Percentiles rank a stretch among this genome's conserved stretches.
Conservation (phyloP, 2,113 vertebrate species). For the Trematomus loennbergii region DNA sequence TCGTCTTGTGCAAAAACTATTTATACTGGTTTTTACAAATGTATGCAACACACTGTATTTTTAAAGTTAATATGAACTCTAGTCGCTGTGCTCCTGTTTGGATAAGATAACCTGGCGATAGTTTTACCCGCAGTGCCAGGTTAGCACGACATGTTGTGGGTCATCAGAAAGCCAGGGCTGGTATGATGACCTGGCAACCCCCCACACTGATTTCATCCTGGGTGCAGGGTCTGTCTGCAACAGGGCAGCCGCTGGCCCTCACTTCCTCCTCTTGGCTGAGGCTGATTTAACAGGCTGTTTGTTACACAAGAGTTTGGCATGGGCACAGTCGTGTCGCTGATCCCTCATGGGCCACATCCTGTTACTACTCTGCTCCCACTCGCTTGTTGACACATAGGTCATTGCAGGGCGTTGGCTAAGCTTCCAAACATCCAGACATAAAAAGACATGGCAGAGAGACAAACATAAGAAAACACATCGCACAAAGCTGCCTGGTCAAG, state of each 20-base stretch:
- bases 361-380: constrained; percentile 70
- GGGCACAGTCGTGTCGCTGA: constrained; percentile 37
- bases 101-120: constrained; percentile 10
- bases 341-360: constrained; percentile 73
- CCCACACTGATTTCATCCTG: constrained; percentile 12
- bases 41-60: background rate
- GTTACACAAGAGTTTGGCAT: constrained; percentile 69
- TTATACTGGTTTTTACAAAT: background rate
- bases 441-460: constrained; percentile 61
- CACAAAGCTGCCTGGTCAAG: constrained; percentile 23
- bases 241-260: constrained; percentile 15
- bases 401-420: constrained; percentile 67
- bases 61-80: background rate
- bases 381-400: constrained; percentile 73
- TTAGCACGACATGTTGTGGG: constrained; percentile 56
- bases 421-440: constrained; percentile 57
- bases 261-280: constrained; percentile 49
- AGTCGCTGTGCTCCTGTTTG: background rate
- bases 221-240: constrained; percentile 9
- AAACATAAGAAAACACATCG: constrained; percentile 33
- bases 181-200: constrained; percentile 55
- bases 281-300: constrained; percentile 48
- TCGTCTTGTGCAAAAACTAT: background rate
- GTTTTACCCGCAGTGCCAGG: constrained; percentile 21
- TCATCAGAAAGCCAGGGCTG: constrained; percentile 8